Base-by-base conservation (phyloP, 2,888 invertebrate species). In the Terebella lapidaria region DNA sequence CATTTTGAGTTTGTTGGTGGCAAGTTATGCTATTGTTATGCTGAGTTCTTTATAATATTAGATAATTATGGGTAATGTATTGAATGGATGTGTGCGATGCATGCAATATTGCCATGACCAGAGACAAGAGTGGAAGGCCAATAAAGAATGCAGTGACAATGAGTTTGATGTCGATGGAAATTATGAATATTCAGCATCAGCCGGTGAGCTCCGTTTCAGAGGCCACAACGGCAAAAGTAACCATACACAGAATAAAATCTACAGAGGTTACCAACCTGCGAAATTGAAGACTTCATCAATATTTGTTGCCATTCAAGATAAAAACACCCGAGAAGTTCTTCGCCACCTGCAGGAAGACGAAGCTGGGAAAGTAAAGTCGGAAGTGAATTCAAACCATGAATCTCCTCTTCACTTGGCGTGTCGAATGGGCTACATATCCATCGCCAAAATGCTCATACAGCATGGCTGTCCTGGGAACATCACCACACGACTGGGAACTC, bases 11-110 rank as follows among this genome's bases (percentile, higher is more conserved):
- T n/a, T n/a, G n/a, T n/a, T n/a, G n/a, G n/a, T n/a, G n/a, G n/a
- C n/a, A n/a, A n/a, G n/a, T n/a, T n/a, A n/a, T n/a, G n/a, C n/a
- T n/a, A n/a, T n/a, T n/a, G n/a, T n/a, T n/a, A n/a, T n/a, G n/a
- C n/a, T n/a, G n/a, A n/a, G n/a, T n/a, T n/a, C n/a, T n/a, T n/a
- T n/a, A n/a, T n/a, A n/a, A n/a, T n/a, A n/a, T n/a, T n/a, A n/a
- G n/a, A n/a, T 35, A n/a, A 35, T n/a, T n/a, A 49, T 49, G 49
- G 54, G 54, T 10, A 10, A 10, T 30, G 27, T 26, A n/a, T 27
- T 54, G 18, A 54, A 27, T 30, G 22, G 10, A 18, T 54, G 54
- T 30, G 54, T 54, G 5, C 54, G 54, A 10, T 54, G 54, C 27
- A 27, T 27, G 20, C 15, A 20, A 10, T 54, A 54, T 27, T 18